Evolutionary conservation across 1,140 invertebrate genomes (phyloP), one percentile per base, ranked within the genome.

Genomic region (Tetramorium parvispinum): DNA sequence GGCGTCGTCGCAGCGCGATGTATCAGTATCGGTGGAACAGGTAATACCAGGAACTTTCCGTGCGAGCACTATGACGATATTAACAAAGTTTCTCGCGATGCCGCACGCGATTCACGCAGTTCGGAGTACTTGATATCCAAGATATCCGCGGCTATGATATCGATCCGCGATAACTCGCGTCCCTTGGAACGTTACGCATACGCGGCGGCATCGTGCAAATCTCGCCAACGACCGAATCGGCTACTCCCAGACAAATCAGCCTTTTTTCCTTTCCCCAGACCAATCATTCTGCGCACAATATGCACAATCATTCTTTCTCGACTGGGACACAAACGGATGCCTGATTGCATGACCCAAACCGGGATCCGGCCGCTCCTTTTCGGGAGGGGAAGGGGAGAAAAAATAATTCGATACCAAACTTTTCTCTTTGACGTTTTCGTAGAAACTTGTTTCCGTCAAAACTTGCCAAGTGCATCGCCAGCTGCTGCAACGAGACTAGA

Each of bases 301-400:
- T 59, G 79, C 27, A 75, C 79, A 83, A 83, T 83, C 55, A 83
- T 83, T 61, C 68, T 37, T 75, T 82, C 57, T 83, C 66, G 66
- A 57, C 53, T 37, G 53, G 53, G 49, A 43, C 24, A 83, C 79
- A 73, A 83, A 83, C 27, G 27, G 11, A 18, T 16, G 37, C 16
- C 79, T 83, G 79, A 83, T 83, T 83, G 79, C 79, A 27, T 37
- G 77, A 40, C n/a, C 46, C 27, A n/a, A 51, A 82, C 13, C 32
- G 27, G 16, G 43, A 21, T 8, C 8, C 43, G 43, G 3, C 8
- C 61, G 16, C 21, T 37, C n/a, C 18, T 83, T 83, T 83, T 61
- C 40, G 40, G 21, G 5, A 3, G 10, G 5, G 7, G 10, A 0
- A 32, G 32, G 32, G 32, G 32, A 32, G 32, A 81, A 79, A 79